A percentile compares a stretch with the other conserved stretches of the same genome.
Evolutionary conservation across 2,797 vertebrate species (phyloP).

Genomic region (Sebastiscus tertius): DNA sequence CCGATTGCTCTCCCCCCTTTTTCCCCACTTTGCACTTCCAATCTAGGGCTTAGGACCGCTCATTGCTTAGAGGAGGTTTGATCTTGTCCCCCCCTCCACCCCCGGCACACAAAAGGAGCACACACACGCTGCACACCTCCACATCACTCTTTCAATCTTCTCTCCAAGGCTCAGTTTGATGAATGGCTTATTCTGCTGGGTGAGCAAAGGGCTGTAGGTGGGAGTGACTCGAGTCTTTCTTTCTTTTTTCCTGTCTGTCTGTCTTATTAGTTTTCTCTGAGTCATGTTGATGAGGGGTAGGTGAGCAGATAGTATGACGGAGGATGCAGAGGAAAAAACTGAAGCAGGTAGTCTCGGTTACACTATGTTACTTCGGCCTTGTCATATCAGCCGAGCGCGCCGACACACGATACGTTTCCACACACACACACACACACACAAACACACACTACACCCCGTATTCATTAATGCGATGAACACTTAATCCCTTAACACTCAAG

Average conservation of each 20-base stretch:
- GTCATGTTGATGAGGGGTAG: conserved; percentile 1
- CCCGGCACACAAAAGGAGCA: background rate
- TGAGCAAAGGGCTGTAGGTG: conserved; percentile 49
- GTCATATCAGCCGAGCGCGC: background rate
- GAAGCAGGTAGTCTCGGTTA: conserved; percentile 3
- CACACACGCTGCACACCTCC: conserved; percentile 5
- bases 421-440: background rate
- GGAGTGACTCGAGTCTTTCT: conserved; percentile 29
- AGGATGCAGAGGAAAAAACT: conserved; percentile 10
- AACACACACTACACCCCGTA: background rate
- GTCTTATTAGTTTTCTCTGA: conserved; percentile 6
- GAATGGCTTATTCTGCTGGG: conserved; percentile 63
- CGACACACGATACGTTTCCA: background rate
- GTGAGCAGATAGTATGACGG: background rate
- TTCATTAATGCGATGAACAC: background rate
- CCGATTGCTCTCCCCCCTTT: conserved; percentile 10
- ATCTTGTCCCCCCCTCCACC: conserved; percentile 28
- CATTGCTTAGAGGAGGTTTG: conserved; percentile 43
- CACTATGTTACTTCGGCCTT: background rate
- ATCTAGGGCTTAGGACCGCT: conserved; percentile 42
- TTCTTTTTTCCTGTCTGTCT: background rate
- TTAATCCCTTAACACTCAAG: background rate
- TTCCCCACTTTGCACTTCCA: conserved; percentile 26
- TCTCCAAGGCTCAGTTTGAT: conserved; percentile 60
- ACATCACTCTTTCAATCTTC: conserved; percentile 55